Percentiles rank a stretch among this genome's conserved stretches.
These are phyloP conservation scores for Macrotis lagotis DNA, from an alignment of 2,113 vertebrate species.

Conservation along the genomic window DNA sequence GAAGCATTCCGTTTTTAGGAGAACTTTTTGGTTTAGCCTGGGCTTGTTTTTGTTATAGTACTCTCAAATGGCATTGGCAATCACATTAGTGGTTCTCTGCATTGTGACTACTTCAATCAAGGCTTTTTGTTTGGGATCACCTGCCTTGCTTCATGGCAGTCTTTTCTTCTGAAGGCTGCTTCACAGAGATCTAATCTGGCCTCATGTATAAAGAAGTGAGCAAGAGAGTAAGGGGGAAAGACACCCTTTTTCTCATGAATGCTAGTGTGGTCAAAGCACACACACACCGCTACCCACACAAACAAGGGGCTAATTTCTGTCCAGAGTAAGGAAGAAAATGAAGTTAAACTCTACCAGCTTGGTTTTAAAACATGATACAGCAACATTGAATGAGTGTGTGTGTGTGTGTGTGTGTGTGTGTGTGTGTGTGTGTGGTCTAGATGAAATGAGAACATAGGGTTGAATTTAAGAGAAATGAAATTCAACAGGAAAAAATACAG, in stretches of 20 bases:
- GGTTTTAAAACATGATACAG: not conserved
- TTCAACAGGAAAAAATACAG: not conserved
- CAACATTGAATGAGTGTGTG: not conserved
- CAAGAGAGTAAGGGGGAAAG: conserved; percentile 47
- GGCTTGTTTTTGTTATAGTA: conserved; percentile 73
- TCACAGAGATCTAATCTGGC: conserved; percentile 76
- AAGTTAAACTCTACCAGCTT: not conserved
- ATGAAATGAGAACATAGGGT: not conserved
- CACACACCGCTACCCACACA: not conserved
- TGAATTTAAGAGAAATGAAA: not conserved
- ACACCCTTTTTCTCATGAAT: conserved; percentile 40
- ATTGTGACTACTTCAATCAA: conserved; percentile 79
- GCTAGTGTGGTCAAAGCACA: not conserved
- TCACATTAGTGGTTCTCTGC: conserved; percentile 78
- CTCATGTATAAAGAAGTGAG: conserved; percentile 58
- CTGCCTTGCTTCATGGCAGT: conserved; percentile 74
- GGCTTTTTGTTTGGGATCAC: conserved; percentile 82
- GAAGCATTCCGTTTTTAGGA: conserved; percentile 23
- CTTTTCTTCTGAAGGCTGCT: conserved; percentile 59
- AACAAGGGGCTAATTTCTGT: not conserved
- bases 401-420: not conserved
- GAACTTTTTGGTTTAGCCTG: conserved; percentile 74
- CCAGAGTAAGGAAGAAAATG: not conserved
- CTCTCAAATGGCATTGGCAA: conserved; percentile 51
- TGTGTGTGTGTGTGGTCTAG: not conserved